Evolutionary conservation across 2,113 vertebrate genomes (phyloP).

Genomic region (Hemicordylus capensis): DNA sequence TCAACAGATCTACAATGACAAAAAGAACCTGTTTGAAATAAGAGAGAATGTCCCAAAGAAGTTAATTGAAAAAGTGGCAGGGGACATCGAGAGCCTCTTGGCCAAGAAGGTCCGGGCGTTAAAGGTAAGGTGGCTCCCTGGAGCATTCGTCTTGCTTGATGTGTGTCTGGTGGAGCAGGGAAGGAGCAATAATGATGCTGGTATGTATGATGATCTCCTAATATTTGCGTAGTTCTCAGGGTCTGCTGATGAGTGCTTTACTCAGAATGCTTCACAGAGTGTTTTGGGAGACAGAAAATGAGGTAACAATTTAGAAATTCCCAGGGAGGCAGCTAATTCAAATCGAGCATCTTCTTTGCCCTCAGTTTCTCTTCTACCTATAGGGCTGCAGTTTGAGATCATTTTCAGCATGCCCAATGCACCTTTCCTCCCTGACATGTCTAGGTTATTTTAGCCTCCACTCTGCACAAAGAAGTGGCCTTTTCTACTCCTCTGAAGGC

Average conservation of each 20-base stretch:
- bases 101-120: conserved; percentile 95
- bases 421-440: not conserved
- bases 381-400: not conserved
- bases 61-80: conserved; percentile 93
- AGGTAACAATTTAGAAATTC: not conserved
- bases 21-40: conserved; percentile 93
- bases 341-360: not conserved
- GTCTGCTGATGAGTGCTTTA: not conserved
- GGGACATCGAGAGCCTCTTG: conserved; percentile 93
- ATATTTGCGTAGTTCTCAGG: not conserved
- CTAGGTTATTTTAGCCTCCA: not conserved
- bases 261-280: not conserved
- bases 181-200: not conserved
- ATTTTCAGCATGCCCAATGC: conserved; percentile 8
- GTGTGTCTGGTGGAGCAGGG: not conserved
- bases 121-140: conserved; percentile 82
- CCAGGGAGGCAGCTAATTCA: not conserved
- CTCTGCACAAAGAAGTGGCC: not conserved
- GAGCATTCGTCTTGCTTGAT: not conserved
- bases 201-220: not conserved
- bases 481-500: not conserved
- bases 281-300: not conserved
- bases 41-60: conserved; percentile 93
- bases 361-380: not conserved
- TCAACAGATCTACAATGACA: conserved; percentile 94